A percentile compares a stretch with the other conserved stretches of the same genome.
phyloP scores from a whole-genome alignment of 2,888 invertebrate genomes.

The Sepiola atlantica region DNA sequence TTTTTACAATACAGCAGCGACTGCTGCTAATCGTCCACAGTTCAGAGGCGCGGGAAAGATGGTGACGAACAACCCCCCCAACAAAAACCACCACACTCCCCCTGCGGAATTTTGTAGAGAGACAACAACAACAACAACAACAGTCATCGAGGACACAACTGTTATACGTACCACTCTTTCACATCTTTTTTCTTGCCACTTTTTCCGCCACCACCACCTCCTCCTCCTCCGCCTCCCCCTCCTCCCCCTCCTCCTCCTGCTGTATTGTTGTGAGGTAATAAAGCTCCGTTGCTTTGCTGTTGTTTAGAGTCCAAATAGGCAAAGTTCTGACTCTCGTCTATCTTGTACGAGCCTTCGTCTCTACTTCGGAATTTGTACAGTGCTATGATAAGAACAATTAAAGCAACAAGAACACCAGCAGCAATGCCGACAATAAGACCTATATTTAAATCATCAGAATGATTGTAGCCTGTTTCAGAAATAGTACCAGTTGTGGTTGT shows the following conservation, averaged over 20 bases:
- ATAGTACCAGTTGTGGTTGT: not conserved
- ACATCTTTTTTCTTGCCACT: conserved; percentile 69
- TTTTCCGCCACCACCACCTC: conserved; percentile 56
- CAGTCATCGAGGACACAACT: conserved; percentile 42
- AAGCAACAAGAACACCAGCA: conserved; percentile 88
- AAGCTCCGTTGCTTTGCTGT: conserved; percentile 66
- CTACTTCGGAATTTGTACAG: conserved; percentile 77
- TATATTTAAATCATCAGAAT: conserved; percentile 57
- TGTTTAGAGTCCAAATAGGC: conserved; percentile 68
- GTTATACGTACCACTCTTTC: conserved; percentile 72
- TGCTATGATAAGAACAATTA: conserved; percentile 88
- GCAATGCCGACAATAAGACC: conserved; percentile 88
- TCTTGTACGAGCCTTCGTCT: conserved; percentile 92
- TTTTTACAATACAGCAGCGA: not conserved
- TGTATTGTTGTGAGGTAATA: conserved; percentile 57
- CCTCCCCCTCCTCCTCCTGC: conserved; percentile 62
- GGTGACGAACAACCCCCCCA: not conserved
- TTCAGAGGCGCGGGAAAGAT: not conserved
- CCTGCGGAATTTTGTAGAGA: conserved; percentile 43
- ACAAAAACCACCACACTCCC: conserved; percentile 10
- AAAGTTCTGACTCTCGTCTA: conserved; percentile 88
- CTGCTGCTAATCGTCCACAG: not conserved
- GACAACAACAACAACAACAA: conserved; percentile 45
- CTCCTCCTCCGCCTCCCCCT: conserved; percentile 66
- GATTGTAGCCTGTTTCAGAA: not conserved